Evolutionary conservation across 2,888 invertebrate species (phyloP).

Genomic region (Petrolisthes manimaculis): DNA sequence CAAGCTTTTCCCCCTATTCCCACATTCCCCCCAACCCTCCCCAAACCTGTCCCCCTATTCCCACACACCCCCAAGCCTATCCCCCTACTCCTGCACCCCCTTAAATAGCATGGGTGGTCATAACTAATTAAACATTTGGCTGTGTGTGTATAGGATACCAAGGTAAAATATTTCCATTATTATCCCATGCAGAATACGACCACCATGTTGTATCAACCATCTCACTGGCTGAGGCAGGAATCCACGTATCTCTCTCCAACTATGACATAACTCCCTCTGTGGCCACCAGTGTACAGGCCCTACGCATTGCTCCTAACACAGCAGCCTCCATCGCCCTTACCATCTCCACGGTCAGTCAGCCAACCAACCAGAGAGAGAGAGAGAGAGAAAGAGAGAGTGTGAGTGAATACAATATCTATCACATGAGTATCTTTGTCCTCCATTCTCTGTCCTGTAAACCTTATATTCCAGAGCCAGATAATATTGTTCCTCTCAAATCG

Average conservation of each 20-base stretch:
- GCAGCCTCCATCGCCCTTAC: conserved; percentile 38
- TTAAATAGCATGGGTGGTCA: not conserved
- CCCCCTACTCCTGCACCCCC: too few species aligned
- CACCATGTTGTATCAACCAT: conserved; percentile 25
- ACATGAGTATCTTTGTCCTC: too few species aligned
- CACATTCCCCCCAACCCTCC: too few species aligned
- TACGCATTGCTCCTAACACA: conserved; percentile 39
- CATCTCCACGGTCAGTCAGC: conserved; percentile 27
- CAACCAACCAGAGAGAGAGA: too few species aligned
- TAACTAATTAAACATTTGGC: not conserved
- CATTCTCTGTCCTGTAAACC: too few species aligned
- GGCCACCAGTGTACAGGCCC: conserved; percentile 35
- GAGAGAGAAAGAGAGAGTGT: too few species aligned
- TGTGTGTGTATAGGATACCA: not conserved
- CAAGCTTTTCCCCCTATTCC: too few species aligned
- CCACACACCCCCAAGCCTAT: too few species aligned
- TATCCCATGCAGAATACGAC: conserved; percentile 25
- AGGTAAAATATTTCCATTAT: not conserved
- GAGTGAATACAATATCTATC: too few species aligned
- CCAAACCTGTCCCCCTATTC: too few species aligned
- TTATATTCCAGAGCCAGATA: too few species aligned
- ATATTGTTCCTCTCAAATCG: too few species aligned
- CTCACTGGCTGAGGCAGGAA: conserved; percentile 35
- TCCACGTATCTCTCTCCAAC: conserved; percentile 44
- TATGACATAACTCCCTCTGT: conserved; percentile 28